Evolutionary conservation across 2,888 invertebrate species (phyloP).

Genomic region (Galeopsomyia nigrocyanea): DNA sequence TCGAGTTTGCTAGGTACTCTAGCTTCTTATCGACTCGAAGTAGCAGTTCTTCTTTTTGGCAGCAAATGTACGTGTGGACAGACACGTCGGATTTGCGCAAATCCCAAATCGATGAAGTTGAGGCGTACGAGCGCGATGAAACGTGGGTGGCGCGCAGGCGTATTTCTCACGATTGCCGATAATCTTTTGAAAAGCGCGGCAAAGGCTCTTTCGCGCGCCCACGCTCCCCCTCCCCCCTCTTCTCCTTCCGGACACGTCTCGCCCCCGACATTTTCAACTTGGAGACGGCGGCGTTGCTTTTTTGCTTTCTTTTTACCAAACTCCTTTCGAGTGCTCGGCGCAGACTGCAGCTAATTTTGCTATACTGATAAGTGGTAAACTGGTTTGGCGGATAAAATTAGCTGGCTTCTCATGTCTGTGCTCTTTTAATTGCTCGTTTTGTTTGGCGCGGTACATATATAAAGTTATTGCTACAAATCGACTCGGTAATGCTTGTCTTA

Average conservation of each 20-base stretch:
- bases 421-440: too few relatives aligned
- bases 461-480: too few relatives aligned
- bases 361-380: neutral
- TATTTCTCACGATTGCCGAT: slow-evolving; percentile 18
- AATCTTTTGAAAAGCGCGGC: slow-evolving; percentile 20
- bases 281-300: neutral
- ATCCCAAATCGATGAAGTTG: slow-evolving; percentile 34
- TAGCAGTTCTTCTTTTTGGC: too few relatives aligned
- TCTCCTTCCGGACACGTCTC: neutral
- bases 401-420: neutral
- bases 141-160: slow-evolving; percentile 3
- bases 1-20: too few relatives aligned
- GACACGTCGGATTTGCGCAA: slow-evolving; percentile 29
- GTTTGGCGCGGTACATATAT: too few relatives aligned
- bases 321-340: neutral
- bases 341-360: slow-evolving; percentile 8
- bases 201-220: neutral
- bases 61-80: too few relatives aligned
- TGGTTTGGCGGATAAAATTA: slow-evolving; percentile 13
- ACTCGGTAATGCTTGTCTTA: too few relatives aligned
- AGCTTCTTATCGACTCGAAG: too few relatives aligned
- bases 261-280: slow-evolving; percentile 18
- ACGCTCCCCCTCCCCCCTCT: neutral
- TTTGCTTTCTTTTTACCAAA: neutral
- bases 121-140: neutral